Base-by-base conservation (phyloP, 1,140 invertebrate species). In the Pogonomyrmex barbatus region DNA sequence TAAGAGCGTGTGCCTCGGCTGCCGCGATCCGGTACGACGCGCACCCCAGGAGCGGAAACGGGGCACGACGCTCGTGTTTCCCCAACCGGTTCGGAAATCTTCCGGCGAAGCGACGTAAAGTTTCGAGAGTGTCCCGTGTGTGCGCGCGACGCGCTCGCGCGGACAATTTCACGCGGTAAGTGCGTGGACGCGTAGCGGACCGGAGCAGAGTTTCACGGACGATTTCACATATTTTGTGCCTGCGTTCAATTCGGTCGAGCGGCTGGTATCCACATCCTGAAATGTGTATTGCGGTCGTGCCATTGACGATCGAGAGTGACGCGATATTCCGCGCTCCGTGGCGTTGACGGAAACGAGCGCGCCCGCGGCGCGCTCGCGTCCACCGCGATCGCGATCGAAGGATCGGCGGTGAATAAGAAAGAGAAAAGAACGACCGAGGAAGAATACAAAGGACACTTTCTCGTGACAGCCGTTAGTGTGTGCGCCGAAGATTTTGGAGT, bases 1-100 rank as follows among this genome's bases (percentile, higher is more conserved):
- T 30, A 17, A 62, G 56, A 84, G 75, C 85, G 88, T 86, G 88
- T 78, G 89, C 88, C 77, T 75, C 87, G 45, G 52, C 10, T 88
- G 47, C 56, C 50, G 60, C 70, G 84, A 89, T 86, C 84, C 76
- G 88, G 65, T 47, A 24, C 24, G 79, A 14, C 42, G 68, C 71
- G 78, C 56, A 17, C 54, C 63, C 45, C 50, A 56, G 52, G 9
- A 33, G 33, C 33, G 42, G 6, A 73, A 77, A 45, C 54, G 14
- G 30, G 17, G 42, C 54, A 14, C 79, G 47, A 50, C 42, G 54
- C n/a, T 39, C 45, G 39, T 52, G 5, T 47, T 17, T 33, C 33
- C 10, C 2, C 2, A 1, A 5, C 4, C 42, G 54, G 2, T 17
- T n/a, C n/a, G 12, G 24, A 30, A n/a, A 56, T 33, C 5, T 33